Base-by-base conservation (phyloP, 23 tunicate genomes). In the Ascidia mentula region DNA sequence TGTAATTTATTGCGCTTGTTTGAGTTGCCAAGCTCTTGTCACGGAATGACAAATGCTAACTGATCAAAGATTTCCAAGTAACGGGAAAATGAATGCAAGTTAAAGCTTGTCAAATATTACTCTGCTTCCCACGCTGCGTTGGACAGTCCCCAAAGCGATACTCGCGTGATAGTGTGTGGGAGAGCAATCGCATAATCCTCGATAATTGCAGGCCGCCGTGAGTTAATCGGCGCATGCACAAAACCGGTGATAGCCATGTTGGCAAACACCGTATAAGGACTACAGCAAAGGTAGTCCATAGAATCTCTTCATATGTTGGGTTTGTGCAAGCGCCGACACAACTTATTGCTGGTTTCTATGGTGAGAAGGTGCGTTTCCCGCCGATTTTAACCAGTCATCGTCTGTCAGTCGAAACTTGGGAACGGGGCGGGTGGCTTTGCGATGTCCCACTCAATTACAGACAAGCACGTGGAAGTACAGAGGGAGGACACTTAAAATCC, bases 391-490 rank as follows among this genome's bases (percentile, higher is more conserved):
- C 65, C 22, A 53, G 7, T 9, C 28, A 53, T 53, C 28, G 15
- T 53, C 65, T 53, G 65, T 53, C 65, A 9, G 65, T 53, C 24
- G 65, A 28, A 28, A 26, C 53, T 53, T 53, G 65, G 65, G 65
- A 53, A 53, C 65, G 24, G 24, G 24, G 24, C 65, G 65, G 65
- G 65, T 53, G 65, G 65, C 65, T 28, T 53, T 53, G 65, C 24
- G 65, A 53, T 53, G 65, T 53, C 65, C 28, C 65, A 20, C 65
- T 53, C 65, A 53, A 53, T 53, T 53, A 53, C 65, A 9, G 7
- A 20, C 65, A 28, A 53, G 13, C 65, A 53, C 65, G 65, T 53
- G 65, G 65, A 53, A 53, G 65, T 53, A 28, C 22, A 28, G 7
- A 3, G 13, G 28, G 65, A 53, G 65, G 13, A 28, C 13, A 20